Conservation (phyloP, 1,140 invertebrate genomes). For the Eulimnadia texana region DNA sequence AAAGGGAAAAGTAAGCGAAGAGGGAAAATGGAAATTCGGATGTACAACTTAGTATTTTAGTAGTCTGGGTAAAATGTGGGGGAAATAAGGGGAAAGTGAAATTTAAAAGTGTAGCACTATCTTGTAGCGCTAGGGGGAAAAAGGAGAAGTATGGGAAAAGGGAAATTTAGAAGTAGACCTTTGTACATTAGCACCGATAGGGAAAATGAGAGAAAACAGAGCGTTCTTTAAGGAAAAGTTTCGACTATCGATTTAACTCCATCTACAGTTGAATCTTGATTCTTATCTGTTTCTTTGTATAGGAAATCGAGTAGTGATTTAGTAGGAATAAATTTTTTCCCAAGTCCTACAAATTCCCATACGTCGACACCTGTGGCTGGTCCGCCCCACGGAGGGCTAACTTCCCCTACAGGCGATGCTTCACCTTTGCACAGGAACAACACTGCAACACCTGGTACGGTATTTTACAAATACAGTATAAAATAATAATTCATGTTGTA, state of each 20-base stretch:
- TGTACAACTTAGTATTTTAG: not conserved
- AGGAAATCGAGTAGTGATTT: slow-evolving; percentile 63
- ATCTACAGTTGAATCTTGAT: slow-evolving; percentile 27
- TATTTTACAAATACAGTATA: not conserved
- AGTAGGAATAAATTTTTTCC: slow-evolving; percentile 56
- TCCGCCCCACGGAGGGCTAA: slow-evolving; percentile 48
- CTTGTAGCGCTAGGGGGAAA: too few species aligned
- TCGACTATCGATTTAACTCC: too few species aligned
- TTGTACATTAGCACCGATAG: too few species aligned
- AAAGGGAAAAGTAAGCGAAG: too few species aligned
- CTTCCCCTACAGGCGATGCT: slow-evolving; percentile 34
- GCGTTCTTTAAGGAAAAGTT: too few species aligned
- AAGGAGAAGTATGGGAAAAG: too few species aligned
- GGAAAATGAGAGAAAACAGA: too few species aligned
- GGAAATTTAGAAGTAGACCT: too few species aligned
- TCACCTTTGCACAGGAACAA: slow-evolving; percentile 5
- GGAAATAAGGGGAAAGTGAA: too few species aligned
- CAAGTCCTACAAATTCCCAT: slow-evolving; percentile 59
- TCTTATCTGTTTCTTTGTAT: slow-evolving; percentile 3
- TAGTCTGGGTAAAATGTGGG: too few species aligned
- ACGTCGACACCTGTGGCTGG: slow-evolving; percentile 69
- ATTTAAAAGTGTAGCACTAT: too few species aligned
- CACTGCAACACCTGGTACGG: slow-evolving; percentile 9
- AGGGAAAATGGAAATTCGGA: too few species aligned
- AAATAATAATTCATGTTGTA: not conserved